Evolutionary conservation across 2,113 vertebrate genomes (phyloP).

Genomic region (Equus quagga): DNA sequence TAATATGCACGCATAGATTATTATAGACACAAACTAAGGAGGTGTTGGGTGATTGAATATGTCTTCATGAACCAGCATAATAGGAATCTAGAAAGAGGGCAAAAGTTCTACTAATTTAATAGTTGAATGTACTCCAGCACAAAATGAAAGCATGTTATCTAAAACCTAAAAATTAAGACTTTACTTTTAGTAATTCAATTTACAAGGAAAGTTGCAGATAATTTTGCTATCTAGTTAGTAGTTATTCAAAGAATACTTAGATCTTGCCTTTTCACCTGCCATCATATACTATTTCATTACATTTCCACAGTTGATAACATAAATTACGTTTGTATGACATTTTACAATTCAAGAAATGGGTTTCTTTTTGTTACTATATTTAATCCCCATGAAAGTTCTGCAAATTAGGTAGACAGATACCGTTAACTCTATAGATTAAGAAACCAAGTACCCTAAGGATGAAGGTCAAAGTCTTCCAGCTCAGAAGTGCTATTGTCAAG

Average conservation of each 20-base stretch:
- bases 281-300: not conserved
- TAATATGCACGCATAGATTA: not conserved
- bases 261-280: not conserved
- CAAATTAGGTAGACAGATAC: not conserved
- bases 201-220: not conserved
- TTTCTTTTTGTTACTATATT: conserved; percentile 10
- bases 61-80: conserved; percentile 35
- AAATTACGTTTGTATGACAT: conserved; percentile 36
- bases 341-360: not conserved
- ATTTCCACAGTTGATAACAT: not conserved
- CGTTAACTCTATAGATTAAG: not conserved
- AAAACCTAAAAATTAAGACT: conserved; percentile 41
- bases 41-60: not conserved
- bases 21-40: conserved; percentile 30
- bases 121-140: conserved; percentile 2
- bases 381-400: not conserved
- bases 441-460: not conserved
- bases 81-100: not conserved
- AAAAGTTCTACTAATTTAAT: conserved; percentile 53
- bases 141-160: conserved; percentile 49
- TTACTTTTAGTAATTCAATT: conserved; percentile 57
- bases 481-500: not conserved
- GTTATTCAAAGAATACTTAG: conserved; percentile 13
- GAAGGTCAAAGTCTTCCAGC: not conserved
- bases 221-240: conserved; percentile 14